Base-by-base conservation (phyloP, 2,113 vertebrate species). In the Dendropsophus ebraccatus region DNA sequence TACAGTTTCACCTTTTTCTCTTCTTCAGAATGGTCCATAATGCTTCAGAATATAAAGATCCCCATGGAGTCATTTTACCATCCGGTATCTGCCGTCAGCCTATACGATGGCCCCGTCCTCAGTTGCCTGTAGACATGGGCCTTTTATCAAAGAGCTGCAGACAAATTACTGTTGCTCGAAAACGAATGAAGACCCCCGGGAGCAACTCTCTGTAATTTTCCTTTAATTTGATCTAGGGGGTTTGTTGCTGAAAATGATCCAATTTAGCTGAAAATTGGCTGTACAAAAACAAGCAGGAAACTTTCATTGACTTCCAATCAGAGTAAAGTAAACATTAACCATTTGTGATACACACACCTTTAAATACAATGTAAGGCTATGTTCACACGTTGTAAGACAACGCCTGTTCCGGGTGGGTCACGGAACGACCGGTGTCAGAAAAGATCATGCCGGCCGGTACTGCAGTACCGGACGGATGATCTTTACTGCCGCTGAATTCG, bases 161-260 rank as follows among this genome's bases (percentile, higher is more conserved):
- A 76, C 49, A 50, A 76, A 76, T 76, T 47, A 76, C 41, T 14
- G 23, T 30, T 76, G 21, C 73, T 76, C 7, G n/a, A 76, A 76
- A 30, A 76, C 30, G 50, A 76, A 50, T 76, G 73, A 76, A 76
- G 73, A 50, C 73, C 49, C 28, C 73, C 25, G 47, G 73, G 73
- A 28, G 73, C 73, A 50, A 30, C 45, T 28, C 45, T 14, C 41
- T 30, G 45, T 52, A 47, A 76, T 76, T 76, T 52, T 50, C 47
- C n/a, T 19, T 35, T 76, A 76, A 76, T 76, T 50, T 76, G 28
- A n/a, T 76, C 47, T 76, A 9, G 73, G 47, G 73, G 73, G 47
- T 30, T 52, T 50, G 73, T 28, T 50, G 16, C 45, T 52, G 45
- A 76, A 76, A 76, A 52, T 76, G 16, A 50, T 76, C 25, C 73